Percentiles rank a stretch among this genome's conserved stretches.
Conservation (phyloP, 2,888 invertebrate genomes). For the Lepas anatifera region DNA sequence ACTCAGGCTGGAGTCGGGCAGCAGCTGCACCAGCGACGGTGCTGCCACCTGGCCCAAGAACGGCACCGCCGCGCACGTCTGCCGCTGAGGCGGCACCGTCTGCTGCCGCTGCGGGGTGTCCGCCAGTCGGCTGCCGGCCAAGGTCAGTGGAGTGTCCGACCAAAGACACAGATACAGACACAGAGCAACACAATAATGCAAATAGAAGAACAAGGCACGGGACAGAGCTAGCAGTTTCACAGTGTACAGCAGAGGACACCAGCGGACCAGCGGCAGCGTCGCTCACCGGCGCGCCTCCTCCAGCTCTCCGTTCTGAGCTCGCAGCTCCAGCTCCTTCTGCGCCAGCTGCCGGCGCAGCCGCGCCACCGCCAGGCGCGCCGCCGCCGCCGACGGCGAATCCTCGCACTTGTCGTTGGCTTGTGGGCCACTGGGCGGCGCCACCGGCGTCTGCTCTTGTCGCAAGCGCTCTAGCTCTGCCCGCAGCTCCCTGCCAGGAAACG, state of each 20-base stretch:
- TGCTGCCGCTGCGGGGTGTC: not conserved
- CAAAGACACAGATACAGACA: too few species aligned
- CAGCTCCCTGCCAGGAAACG: constrained; percentile 44
- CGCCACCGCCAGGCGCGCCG: constrained; percentile 44
- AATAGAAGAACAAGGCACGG: too few species aligned
- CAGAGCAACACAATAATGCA: too few species aligned
- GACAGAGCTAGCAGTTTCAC: too few species aligned
- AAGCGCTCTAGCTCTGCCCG: constrained; percentile 54
- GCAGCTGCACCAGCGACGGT: constrained; percentile 48
- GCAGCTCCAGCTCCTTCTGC: constrained; percentile 32
- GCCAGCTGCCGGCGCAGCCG: constrained; percentile 52
- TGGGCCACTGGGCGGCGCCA: constrained; percentile 15
- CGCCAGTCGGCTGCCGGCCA: not conserved
- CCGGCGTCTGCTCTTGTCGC: constrained; percentile 39
- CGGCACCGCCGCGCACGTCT: not conserved
- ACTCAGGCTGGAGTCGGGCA: constrained; percentile 50
- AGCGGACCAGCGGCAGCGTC: too few species aligned
- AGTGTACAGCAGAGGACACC: too few species aligned
- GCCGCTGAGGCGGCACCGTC: not conserved
- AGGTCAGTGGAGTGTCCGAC: too few species aligned
- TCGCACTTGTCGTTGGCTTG: not conserved
- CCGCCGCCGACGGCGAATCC: not conserved
- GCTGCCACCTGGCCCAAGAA: constrained; percentile 32
- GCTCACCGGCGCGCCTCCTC: constrained; percentile 13
- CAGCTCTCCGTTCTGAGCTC: constrained; percentile 28